Conservation (phyloP, 2,888 invertebrate species). For the Trissonchulus latispiculum region DNA sequence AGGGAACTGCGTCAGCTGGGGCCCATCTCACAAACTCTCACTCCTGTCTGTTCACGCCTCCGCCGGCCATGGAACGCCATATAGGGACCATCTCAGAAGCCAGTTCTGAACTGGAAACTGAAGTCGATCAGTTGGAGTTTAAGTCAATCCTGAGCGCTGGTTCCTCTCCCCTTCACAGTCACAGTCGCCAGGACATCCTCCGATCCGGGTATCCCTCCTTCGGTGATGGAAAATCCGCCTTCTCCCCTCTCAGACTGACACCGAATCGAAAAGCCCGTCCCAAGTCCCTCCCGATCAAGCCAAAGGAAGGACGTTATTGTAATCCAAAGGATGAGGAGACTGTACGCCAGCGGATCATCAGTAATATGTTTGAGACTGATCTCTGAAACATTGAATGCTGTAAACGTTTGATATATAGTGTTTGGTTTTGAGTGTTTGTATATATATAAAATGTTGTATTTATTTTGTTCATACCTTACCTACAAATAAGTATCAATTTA, state of each 20-base stretch:
- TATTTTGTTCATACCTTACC: too few species aligned
- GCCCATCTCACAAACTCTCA: neutral
- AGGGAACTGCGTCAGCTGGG: too few species aligned
- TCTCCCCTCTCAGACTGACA: neutral
- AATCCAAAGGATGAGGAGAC: neutral
- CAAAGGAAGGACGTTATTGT: too few species aligned
- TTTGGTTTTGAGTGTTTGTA: too few species aligned
- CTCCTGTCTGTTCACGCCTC: neutral
- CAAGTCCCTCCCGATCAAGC: neutral
- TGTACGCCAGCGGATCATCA: neutral
- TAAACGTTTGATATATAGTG: too few species aligned
- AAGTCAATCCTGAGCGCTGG: too few species aligned
- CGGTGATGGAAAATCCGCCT: neutral
- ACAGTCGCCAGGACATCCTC: too few species aligned
- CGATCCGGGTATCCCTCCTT: neutral
- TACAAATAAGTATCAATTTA: too few species aligned
- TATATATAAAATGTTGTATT: too few species aligned
- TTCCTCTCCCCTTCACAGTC: too few species aligned
- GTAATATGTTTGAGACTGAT: neutral
- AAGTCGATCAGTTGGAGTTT: too few species aligned
- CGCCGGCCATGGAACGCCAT: neutral
- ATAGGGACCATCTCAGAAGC: neutral
- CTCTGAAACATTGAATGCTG: neutral
- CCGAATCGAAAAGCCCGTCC: neutral
- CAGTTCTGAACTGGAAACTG: neutral